Percentiles rank a stretch among this genome's conserved stretches.
phyloP scores from a whole-genome alignment of 2,888 invertebrate species.

The Drosophila leonis region DNA sequence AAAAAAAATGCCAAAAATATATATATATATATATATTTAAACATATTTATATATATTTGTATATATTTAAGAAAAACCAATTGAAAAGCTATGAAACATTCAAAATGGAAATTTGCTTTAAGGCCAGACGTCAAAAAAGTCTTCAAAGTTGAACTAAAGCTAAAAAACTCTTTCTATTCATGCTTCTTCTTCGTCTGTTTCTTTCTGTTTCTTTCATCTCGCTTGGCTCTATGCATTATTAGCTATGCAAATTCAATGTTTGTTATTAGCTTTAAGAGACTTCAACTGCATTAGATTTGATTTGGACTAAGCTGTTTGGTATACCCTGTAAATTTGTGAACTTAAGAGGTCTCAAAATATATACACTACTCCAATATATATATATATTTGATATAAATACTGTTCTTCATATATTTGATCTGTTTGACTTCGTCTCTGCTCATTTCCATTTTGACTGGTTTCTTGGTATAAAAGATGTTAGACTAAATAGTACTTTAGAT shows the following conservation, averaged over 20 bases:
- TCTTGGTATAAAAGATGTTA: background rate
- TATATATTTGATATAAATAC: no score
- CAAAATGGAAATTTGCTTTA: slow-evolving; percentile 36
- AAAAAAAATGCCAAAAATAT: slow-evolving; percentile 26
- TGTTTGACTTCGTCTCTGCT: no score
- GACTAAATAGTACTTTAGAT: background rate
- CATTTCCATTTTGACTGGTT: background rate
- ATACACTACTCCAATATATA: no score
- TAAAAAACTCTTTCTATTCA: slow-evolving; percentile 5
- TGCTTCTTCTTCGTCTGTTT: background rate
- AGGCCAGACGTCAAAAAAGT: slow-evolving; percentile 9
- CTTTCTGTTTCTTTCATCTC: background rate
- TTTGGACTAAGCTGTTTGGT: background rate
- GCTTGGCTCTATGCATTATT: background rate
- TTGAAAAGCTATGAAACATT: slow-evolving; percentile 24
- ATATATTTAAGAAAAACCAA: background rate
- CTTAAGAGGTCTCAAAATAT: no score
- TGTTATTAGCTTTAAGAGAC: background rate
- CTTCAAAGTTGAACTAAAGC: slow-evolving; percentile 28
- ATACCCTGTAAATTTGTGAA: slow-evolving; percentile 9
- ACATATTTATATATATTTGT: background rate
- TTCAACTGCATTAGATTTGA: background rate
- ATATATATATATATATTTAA: background rate
- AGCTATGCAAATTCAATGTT: slow-evolving; percentile 16
- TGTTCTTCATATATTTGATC: no score